These are phyloP conservation scores for Pocillopora verrucosa DNA, from an alignment of 64 coral and sea anemone genomes.

Conservation along the genomic window DNA sequence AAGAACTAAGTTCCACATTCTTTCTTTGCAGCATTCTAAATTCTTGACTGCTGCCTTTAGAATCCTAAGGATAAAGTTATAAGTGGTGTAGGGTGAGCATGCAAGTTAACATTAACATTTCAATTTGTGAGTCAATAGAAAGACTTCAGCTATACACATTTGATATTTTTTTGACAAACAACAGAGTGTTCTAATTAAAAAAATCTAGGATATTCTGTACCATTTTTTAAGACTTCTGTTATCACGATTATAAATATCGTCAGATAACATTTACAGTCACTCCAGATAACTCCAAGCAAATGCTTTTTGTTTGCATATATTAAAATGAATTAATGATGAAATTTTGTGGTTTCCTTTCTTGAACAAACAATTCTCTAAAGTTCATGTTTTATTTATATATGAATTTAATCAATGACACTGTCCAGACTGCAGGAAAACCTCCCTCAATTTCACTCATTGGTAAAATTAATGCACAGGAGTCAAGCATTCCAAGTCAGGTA, in stretches of 20 bases:
- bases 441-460: not conserved
- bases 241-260: not conserved
- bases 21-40: constrained; percentile 70
- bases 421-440: not conserved
- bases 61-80: constrained; percentile 45
- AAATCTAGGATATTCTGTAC: not conserved
- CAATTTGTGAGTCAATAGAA: not conserved
- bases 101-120: not conserved
- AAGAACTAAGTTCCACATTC: constrained; percentile 84
- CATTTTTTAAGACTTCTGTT: constrained; percentile 7
- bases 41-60: constrained; percentile 41
- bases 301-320: constrained; percentile 56
- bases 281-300: constrained; percentile 6
- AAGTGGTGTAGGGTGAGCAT: not conserved
- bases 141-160: not conserved
- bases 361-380: constrained; percentile 13
- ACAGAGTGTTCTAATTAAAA: not conserved
- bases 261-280: not conserved
- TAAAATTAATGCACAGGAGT: too few relatives aligned
- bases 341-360: constrained; percentile 32
- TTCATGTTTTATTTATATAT: constrained; percentile 11
- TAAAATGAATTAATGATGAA: constrained; percentile 2
- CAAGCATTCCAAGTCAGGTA: too few relatives aligned
- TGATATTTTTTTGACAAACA: too few relatives aligned
- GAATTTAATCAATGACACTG: not conserved